Evolutionary conservation across 2,113 vertebrate species (phyloP).

Genomic region (Colistium nudipinnis): DNA sequence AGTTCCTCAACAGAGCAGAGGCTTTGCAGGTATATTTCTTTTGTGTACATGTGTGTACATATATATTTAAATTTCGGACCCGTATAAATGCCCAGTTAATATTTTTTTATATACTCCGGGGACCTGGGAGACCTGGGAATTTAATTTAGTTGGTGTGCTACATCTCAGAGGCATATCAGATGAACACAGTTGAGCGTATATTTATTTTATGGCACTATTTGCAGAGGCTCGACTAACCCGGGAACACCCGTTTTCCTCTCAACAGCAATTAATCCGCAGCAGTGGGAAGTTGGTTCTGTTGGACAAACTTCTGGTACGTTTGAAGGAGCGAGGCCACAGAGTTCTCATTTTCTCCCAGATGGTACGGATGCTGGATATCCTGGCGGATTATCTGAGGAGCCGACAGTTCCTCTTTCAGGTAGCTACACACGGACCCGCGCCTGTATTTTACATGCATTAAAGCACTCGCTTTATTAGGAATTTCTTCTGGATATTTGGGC

Average conservation of each 20-base stretch:
- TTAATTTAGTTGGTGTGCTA: not conserved
- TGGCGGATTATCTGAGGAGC: slow-evolving; percentile 95
- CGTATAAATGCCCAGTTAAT: no score
- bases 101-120: not conserved
- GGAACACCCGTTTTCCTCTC: not conserved
- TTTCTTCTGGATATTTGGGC: no score
- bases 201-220: not conserved
- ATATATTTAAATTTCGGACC: no score
- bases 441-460: not conserved
- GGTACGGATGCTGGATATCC: slow-evolving; percentile 99
- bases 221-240: not conserved
- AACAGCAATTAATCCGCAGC: slow-evolving; percentile 94
- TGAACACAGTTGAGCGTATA: not conserved
- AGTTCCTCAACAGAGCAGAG: slow-evolving; percentile 93
- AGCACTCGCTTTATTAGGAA: not conserved
- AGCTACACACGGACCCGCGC: not conserved
- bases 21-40: slow-evolving; percentile 89
- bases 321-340: slow-evolving; percentile 94
- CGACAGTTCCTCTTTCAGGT: slow-evolving; percentile 97
- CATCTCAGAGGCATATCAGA: not conserved
- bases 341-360: slow-evolving; percentile 99
- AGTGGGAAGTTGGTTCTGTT: slow-evolving; percentile 97
- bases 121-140: no score
- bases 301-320: slow-evolving; percentile 94
- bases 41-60: not conserved